These are phyloP conservation scores for Cacatua alba DNA, from an alignment of 2,113 vertebrate genomes.

Conservation along the genomic window DNA sequence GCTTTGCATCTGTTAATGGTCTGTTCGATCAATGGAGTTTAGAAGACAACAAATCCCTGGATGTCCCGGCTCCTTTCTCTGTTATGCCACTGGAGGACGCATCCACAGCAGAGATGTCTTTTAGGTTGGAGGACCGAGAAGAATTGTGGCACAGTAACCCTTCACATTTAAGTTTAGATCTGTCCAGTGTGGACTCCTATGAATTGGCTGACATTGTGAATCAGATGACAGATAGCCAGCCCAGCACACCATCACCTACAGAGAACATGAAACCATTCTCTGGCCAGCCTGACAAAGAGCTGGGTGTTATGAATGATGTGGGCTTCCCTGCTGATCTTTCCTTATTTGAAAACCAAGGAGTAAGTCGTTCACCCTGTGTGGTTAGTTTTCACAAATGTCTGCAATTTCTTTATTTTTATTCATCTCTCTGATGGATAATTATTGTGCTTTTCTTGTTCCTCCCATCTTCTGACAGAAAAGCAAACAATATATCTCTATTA, in stretches of 20 bases:
- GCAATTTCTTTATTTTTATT: not conserved
- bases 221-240: slow-evolving; percentile 87
- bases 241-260: slow-evolving; percentile 91
- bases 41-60: slow-evolving; percentile 81
- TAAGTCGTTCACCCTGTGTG: slow-evolving; percentile 62
- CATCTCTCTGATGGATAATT: not conserved
- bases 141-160: slow-evolving; percentile 84
- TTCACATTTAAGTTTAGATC: slow-evolving; percentile 85
- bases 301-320: slow-evolving; percentile 54
- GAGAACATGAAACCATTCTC: slow-evolving; percentile 86
- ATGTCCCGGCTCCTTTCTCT: slow-evolving; percentile 71
- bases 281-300: slow-evolving; percentile 78
- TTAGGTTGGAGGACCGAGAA: slow-evolving; percentile 65
- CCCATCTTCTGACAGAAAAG: not conserved
- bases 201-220: slow-evolving; percentile 82
- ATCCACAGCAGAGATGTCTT: slow-evolving; percentile 78
- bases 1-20: slow-evolving; percentile 57
- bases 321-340: slow-evolving; percentile 84
- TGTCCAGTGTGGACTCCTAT: slow-evolving; percentile 83
- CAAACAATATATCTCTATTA: not conserved
- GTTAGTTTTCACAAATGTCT: not conserved
- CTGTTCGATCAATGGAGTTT: slow-evolving; percentile 77
- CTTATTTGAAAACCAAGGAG: slow-evolving; percentile 85
- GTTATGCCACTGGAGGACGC: slow-evolving; percentile 74
- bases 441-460: not conserved